Conservation (phyloP, 1,140 invertebrate species). For the Drosophila carrolli region DNA sequence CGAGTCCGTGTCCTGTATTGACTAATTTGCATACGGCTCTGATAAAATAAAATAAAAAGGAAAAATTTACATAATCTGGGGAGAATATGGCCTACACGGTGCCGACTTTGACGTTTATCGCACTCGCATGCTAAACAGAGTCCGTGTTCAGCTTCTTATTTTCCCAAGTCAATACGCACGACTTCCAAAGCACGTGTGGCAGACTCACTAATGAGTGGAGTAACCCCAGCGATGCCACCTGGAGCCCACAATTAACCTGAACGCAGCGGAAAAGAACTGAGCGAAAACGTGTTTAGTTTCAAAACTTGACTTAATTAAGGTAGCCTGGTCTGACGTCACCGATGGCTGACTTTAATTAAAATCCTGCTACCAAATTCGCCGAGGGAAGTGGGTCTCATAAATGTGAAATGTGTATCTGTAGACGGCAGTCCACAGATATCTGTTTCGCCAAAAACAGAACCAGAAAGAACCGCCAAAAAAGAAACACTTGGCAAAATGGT, state of each 20-base stretch:
- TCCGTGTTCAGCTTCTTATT: slow-evolving; percentile 27
- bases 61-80: slow-evolving; percentile 64
- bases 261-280: not conserved
- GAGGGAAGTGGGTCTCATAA: slow-evolving; percentile 7
- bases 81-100: slow-evolving; percentile 16
- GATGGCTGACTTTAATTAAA: slow-evolving; percentile 70
- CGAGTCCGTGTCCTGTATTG: slow-evolving; percentile 34
- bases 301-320: slow-evolving; percentile 31
- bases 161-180: slow-evolving; percentile 34
- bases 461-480: slow-evolving; percentile 7
- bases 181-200: slow-evolving; percentile 32
- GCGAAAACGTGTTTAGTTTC: slow-evolving; percentile 28
- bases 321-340: slow-evolving; percentile 57
- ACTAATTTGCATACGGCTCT: slow-evolving; percentile 55
- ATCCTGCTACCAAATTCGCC: slow-evolving; percentile 3
- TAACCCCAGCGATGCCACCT: slow-evolving; percentile 13
- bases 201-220: slow-evolving; percentile 38
- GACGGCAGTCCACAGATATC: slow-evolving; percentile 52
- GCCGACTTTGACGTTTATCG: slow-evolving; percentile 35
- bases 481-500: slow-evolving; percentile 16
- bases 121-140: slow-evolving; percentile 54
- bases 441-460: slow-evolving; percentile 26
- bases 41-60: slow-evolving; percentile 15
- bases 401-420: slow-evolving; percentile 40
- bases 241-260: slow-evolving; percentile 12